These are phyloP conservation scores for Lampris incognitus DNA, from an alignment of 2,113 vertebrate species.

Conservation along the genomic window DNA sequence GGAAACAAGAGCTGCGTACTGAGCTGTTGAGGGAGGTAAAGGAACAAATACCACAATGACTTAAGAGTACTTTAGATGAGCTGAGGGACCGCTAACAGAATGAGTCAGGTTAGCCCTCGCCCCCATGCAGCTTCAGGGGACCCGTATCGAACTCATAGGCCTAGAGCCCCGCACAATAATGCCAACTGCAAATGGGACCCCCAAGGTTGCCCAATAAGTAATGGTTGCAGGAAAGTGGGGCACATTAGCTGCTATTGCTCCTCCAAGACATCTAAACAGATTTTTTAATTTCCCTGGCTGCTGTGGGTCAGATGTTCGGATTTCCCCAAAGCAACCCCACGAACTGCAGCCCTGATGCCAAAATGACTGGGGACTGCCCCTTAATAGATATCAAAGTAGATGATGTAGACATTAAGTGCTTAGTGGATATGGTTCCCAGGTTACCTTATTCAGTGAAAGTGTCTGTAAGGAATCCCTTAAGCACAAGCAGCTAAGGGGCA, in stretches of 20 bases:
- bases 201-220: background rate
- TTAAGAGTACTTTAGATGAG: background rate
- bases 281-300: background rate
- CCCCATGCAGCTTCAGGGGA: background rate
- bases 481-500: too few species aligned
- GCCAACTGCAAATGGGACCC: background rate
- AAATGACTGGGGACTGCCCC: background rate
- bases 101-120: background rate
- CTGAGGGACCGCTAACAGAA: background rate
- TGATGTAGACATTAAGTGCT: background rate
- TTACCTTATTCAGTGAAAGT: background rate
- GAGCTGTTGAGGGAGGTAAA: background rate
- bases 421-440: background rate
- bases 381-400: background rate
- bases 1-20: background rate
- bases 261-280: background rate
- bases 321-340: background rate
- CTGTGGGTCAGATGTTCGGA: background rate
- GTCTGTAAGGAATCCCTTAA: background rate
- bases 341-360: background rate
- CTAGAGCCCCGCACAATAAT: background rate
- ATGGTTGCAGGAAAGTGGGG: background rate
- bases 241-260: background rate
- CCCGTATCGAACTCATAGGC: background rate
- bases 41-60: background rate